These are phyloP conservation scores for Myrmophylax atrothorax DNA, from an alignment of 2,113 vertebrate genomes.

Conservation along the genomic window DNA sequence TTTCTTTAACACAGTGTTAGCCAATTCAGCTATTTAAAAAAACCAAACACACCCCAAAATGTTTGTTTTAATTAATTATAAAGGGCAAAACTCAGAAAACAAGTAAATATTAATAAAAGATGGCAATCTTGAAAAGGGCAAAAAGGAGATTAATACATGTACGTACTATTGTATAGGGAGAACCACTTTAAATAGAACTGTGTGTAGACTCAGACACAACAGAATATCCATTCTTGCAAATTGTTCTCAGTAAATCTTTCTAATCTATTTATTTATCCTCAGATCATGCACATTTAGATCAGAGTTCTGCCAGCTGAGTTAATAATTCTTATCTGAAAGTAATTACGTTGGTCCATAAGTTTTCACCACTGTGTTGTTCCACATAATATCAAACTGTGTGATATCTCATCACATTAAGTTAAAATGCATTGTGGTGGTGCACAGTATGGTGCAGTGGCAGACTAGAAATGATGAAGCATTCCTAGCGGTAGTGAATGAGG, in stretches of 20 bases:
- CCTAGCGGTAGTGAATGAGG: background rate
- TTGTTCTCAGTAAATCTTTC: constrained; percentile 43
- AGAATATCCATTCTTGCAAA: constrained; percentile 42
- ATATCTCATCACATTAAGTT: constrained; percentile 53
- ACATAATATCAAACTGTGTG: constrained; percentile 43
- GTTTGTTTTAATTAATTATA: constrained; percentile 45
- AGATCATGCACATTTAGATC: constrained; percentile 55
- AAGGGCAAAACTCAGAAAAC: constrained; percentile 34
- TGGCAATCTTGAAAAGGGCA: background rate
- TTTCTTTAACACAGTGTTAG: background rate
- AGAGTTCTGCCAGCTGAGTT: constrained; percentile 53
- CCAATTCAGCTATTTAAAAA: background rate
- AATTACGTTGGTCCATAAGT: constrained; percentile 42
- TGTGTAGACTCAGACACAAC: constrained; percentile 4
- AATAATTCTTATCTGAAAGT: constrained; percentile 62
- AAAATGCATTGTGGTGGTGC: constrained; percentile 16
- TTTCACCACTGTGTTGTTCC: constrained; percentile 56
- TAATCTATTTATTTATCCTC: constrained; percentile 66
- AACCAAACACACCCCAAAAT: background rate
- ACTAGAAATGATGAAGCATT: constrained; percentile 37
- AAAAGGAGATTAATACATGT: background rate
- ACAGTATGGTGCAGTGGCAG: constrained; percentile 26
- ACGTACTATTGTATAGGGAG: background rate
- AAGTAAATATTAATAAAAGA: constrained; percentile 44
- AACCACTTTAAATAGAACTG: constrained; percentile 18